These are phyloP conservation scores for Drosophila nigritarsus DNA, from an alignment of 2,888 invertebrate genomes.

Conservation along the genomic window DNA sequence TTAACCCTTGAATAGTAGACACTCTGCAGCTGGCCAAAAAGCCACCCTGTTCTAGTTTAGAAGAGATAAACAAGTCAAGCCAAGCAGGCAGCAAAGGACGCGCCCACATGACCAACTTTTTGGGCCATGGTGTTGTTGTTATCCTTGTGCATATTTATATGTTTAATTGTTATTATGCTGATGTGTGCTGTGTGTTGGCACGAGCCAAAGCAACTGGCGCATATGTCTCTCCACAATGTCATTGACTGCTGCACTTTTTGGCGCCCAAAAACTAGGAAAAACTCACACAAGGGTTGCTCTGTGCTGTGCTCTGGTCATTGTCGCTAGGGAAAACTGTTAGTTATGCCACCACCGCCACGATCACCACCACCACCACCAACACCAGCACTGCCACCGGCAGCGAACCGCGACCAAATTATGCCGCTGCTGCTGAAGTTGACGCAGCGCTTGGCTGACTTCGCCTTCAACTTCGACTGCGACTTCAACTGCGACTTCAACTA, in stretches of 20 bases:
- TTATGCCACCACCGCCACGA: constrained; percentile 54
- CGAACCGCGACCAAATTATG: constrained; percentile 78
- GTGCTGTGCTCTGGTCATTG: constrained; percentile 27
- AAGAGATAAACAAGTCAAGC: constrained; percentile 42
- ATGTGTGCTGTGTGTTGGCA: constrained; percentile 58
- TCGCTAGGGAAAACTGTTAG: constrained; percentile 73
- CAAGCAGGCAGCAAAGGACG: constrained; percentile 15
- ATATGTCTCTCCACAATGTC: constrained; percentile 68
- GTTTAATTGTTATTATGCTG: constrained; percentile 76
- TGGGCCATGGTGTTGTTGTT: constrained; percentile 36
- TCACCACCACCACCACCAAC: constrained; percentile 26
- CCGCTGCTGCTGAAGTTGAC: constrained; percentile 46
- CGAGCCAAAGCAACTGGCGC: constrained; percentile 59
- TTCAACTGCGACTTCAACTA: constrained; percentile 24
- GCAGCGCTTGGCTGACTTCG: constrained; percentile 68
- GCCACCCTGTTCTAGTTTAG: constrained; percentile 70
- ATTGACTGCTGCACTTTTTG: constrained; percentile 71
- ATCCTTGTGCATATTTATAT: constrained; percentile 64
- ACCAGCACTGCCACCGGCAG: constrained; percentile 37
- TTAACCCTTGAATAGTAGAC: constrained; percentile 67
- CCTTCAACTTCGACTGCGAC: constrained; percentile 39
- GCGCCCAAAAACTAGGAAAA: constrained; percentile 67
- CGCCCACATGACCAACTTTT: constrained; percentile 66
- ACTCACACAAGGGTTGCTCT: constrained; percentile 67
- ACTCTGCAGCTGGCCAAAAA: constrained; percentile 35